These are phyloP conservation scores for Hassar affinis DNA, from an alignment of 2,113 vertebrate genomes.

Conservation along the genomic window DNA sequence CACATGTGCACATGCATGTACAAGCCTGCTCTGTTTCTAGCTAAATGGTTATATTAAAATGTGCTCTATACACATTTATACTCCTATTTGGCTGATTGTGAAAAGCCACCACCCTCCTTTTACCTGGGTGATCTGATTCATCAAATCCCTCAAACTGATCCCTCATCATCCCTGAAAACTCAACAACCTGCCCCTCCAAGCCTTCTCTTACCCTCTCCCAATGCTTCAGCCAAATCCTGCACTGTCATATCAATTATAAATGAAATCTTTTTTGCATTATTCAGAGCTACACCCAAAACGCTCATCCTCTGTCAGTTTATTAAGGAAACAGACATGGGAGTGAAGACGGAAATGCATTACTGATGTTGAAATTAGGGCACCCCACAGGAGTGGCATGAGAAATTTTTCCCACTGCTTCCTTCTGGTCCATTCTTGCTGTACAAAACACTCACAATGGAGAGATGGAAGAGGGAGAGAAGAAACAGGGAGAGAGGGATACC, in stretches of 20 bases:
- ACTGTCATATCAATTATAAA: conserved; percentile 46
- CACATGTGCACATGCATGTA: background rate
- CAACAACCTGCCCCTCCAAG: background rate
- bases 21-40: conserved; percentile 8
- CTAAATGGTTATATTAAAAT: background rate
- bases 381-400: conserved; percentile 15
- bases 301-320: conserved; percentile 24
- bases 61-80: background rate
- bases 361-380: conserved; percentile 49
- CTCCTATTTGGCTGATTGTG: background rate
- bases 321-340: conserved; percentile 14
- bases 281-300: conserved; percentile 46
- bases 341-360: background rate
- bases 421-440: background rate
- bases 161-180: conserved; percentile 2
- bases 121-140: background rate
- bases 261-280: conserved; percentile 44
- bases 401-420: background rate
- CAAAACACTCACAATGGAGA: background rate
- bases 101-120: background rate
- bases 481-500: background rate
- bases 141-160: background rate
- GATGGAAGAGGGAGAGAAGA: background rate
- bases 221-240: background rate
- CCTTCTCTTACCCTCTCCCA: background rate